Evolutionary conservation across 2,113 vertebrate genomes (phyloP).

Genomic region (Anhinga anhinga): DNA sequence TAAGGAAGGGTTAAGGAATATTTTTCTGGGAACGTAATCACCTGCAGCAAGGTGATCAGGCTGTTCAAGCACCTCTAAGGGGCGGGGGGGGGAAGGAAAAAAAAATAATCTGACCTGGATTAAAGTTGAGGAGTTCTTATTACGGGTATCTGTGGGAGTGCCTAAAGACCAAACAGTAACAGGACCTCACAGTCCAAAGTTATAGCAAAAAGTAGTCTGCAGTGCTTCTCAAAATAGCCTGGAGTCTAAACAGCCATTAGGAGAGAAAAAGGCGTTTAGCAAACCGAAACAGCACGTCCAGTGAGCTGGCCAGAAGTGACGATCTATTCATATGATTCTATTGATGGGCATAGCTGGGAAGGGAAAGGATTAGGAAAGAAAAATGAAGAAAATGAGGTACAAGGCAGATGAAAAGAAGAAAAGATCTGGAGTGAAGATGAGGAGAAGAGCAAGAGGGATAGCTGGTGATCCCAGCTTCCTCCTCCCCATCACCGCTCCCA

Average conservation of each 20-base stretch:
- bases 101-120: neutral
- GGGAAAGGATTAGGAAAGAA: neutral
- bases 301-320: neutral
- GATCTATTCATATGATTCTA: rapidly evolving
- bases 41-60: neutral
- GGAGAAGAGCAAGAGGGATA: neutral
- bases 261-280: neutral
- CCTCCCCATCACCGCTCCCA: neutral
- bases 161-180: neutral
- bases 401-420: neutral
- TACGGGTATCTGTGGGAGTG: neutral
- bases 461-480: neutral
- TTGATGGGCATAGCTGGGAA: neutral
- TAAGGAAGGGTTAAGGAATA: neutral
- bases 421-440: neutral
- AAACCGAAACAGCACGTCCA: neutral
- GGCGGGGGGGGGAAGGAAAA: neutral
- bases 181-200: neutral
- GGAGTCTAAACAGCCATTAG: neutral
- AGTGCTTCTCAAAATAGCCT: neutral
- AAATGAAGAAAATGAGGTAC: neutral
- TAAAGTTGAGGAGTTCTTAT: neutral
- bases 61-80: neutral
- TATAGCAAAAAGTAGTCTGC: neutral
- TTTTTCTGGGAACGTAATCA: neutral